Percentiles rank a stretch among this genome's conserved stretches.
Conservation (phyloP, 2,113 vertebrate species). For the Dicentrarchus labrax region DNA sequence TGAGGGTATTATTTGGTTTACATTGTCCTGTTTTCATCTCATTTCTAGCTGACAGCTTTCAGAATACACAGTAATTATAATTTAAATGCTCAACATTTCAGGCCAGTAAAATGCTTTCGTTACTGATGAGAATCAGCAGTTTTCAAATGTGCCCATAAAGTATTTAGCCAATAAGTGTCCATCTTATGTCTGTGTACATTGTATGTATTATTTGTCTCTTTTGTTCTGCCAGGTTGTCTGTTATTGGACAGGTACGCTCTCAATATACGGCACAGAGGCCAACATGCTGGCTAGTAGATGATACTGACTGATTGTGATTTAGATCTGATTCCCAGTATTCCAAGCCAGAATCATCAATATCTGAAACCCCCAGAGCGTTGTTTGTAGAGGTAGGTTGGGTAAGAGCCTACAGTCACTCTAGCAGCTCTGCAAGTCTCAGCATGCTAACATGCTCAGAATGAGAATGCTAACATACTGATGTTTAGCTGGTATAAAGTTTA, state of each 20-base stretch:
- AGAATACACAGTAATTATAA: background rate
- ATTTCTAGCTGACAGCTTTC: conserved; percentile 5
- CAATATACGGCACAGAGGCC: no score
- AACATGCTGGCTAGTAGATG: background rate
- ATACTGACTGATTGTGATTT: background rate
- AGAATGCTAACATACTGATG: no score
- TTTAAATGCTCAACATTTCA: background rate
- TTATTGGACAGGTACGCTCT: background rate
- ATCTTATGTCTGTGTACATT: background rate
- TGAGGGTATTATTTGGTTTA: conserved; percentile 32
- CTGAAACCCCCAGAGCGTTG: background rate
- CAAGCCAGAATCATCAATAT: background rate
- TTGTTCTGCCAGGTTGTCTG: background rate
- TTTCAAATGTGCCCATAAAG: background rate
- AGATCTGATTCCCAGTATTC: background rate
- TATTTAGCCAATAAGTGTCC: background rate
- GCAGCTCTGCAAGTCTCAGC: background rate
- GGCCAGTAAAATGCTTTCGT: background rate
- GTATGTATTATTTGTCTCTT: background rate
- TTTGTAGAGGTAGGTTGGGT: no score
- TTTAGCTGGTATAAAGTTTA: no score
- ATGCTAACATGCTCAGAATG: no score
- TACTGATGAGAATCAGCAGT: background rate
- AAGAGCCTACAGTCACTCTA: no score
- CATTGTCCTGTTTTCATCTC: conserved; percentile 12